Conservation (phyloP, 2,797 vertebrate genomes). For the Takifugu rubripes region DNA sequence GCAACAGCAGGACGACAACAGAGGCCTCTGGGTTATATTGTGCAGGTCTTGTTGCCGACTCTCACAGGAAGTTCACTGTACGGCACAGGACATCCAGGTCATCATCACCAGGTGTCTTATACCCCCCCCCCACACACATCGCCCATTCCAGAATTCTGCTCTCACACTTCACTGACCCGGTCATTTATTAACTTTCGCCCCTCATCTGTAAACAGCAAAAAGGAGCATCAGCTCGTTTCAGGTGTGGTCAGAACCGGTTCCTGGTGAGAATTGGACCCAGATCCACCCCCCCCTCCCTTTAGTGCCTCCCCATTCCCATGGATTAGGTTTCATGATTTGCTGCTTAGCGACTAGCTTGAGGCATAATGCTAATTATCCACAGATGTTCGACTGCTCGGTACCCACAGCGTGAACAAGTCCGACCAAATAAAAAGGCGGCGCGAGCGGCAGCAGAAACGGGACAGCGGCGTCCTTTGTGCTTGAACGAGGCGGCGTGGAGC, state of each 20-base stretch:
- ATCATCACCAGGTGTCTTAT: slow-evolving; percentile 5
- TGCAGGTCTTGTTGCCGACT: neutral
- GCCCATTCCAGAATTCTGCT: neutral
- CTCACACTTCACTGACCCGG: neutral
- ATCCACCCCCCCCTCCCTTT: slow-evolving; percentile 16
- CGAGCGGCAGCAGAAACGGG: too few relatives aligned
- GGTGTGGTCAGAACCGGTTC: too few relatives aligned
- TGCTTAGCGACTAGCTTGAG: slow-evolving; percentile 15
- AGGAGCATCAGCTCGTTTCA: slow-evolving; percentile 27
- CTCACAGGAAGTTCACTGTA: neutral
- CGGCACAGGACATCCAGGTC: slow-evolving; percentile 1
- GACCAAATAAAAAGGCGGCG: too few relatives aligned
- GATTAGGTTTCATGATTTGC: slow-evolving; percentile 23
- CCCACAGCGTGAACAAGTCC: too few relatives aligned
- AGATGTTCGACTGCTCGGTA: too few relatives aligned
- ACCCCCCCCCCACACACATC: neutral
- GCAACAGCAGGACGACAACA: too few relatives aligned
- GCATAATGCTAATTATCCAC: slow-evolving; percentile 14
- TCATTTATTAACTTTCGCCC: neutral
- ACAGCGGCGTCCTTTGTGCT: too few relatives aligned
- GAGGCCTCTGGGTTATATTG: too few relatives aligned
- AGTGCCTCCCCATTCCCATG: slow-evolving; percentile 56
- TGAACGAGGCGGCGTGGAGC: too few relatives aligned
- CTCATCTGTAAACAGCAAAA: neutral
- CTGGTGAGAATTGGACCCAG: too few relatives aligned